Percentiles rank a stretch among this genome's conserved stretches.
Conservation (phyloP, 2,888 invertebrate species). For the Oscheius sp. region DNA sequence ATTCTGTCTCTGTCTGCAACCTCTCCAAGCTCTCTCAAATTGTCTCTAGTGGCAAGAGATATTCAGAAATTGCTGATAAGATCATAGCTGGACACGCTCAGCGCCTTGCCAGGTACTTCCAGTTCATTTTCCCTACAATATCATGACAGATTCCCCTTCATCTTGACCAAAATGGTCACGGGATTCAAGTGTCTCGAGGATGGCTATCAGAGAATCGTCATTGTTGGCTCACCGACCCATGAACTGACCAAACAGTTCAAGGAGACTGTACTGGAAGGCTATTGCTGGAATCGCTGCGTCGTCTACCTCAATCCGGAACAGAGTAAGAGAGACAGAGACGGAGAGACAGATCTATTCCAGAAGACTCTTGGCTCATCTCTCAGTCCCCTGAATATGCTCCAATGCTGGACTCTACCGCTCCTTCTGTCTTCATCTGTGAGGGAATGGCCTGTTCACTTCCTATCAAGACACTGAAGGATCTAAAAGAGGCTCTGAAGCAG, state of each 20-base stretch:
- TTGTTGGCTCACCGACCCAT: conserved; percentile 26
- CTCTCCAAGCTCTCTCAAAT: conserved; percentile 78
- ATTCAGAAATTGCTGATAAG: conserved; percentile 73
- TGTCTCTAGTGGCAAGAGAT: conserved; percentile 79
- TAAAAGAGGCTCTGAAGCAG: conserved; percentile 26
- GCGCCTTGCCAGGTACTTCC: conserved; percentile 77
- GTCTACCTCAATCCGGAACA: conserved; percentile 24
- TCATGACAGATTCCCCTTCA: conserved; percentile 78
- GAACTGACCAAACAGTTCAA: conserved; percentile 21
- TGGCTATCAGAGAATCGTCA: conserved; percentile 34
- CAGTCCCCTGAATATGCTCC: conserved; percentile 1
- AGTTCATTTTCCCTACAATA: neutral
- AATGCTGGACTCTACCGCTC: conserved; percentile 9
- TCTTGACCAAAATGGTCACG: conserved; percentile 82
- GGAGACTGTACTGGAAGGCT: neutral
- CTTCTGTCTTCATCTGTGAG: conserved; percentile 49
- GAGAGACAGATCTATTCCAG: neutral
- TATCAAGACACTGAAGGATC: conserved; percentile 31
- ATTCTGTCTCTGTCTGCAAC: conserved; percentile 88
- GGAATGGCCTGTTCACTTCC: conserved; percentile 46
- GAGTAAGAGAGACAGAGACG: neutral
- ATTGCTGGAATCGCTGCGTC: conserved; percentile 22
- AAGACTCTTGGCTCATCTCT: conserved; percentile 11
- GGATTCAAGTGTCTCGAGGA: conserved; percentile 43
- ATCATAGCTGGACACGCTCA: conserved; percentile 78